Base-by-base conservation (phyloP, 2,113 vertebrate species). In the Oryzias melastigma region DNA sequence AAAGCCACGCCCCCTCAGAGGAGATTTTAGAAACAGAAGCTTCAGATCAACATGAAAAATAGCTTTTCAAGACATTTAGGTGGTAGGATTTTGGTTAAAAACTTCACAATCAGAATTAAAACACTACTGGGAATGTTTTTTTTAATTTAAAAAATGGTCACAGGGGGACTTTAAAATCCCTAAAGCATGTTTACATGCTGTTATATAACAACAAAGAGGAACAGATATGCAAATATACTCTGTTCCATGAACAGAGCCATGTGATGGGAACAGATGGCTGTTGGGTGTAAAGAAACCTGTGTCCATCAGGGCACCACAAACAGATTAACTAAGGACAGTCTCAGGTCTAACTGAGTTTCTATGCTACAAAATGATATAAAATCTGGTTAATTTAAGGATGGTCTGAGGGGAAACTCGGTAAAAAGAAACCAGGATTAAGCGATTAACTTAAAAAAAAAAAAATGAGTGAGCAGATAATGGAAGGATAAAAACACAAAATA, bases 181-280 rank as follows among this genome's bases (percentile, higher is more conserved):
- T 27, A 27, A 46, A 35, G 44, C 20, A 16, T 20, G 22, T 41
- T 18, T 46, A 6, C 18, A 62, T 29, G 41, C 22, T n/a, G 52
- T 71, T 68, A 62, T 25, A 41, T 56, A 58, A 45, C 25, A 47
- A 17, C 44, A 24, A 22, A 63, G 35, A 57, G 40, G 3, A 25
- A 29, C 49, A 13, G 7, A 14, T 14, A 16, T 17, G 40, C 24
- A 58, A 18, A 35, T 41, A 22, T n/a, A 50, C 4, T 4, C 48
- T 17, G 41, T 42, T 64, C 41, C 19, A 41, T 35, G 40, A 54
- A 35, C 17, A 48, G 18, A 27, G 12, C 58, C 53, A 50, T 14
- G 10, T 25, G 53, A 65, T 29, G 66, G 61, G 49, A 69, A 72
- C 79, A 82, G 69, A 84, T 72, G 72, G 77, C 52, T 46, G 53